Evolutionary conservation across 1,140 invertebrate genomes (phyloP), one percentile per base, ranked within the genome.

Genomic region (Anthonomus grandis): DNA sequence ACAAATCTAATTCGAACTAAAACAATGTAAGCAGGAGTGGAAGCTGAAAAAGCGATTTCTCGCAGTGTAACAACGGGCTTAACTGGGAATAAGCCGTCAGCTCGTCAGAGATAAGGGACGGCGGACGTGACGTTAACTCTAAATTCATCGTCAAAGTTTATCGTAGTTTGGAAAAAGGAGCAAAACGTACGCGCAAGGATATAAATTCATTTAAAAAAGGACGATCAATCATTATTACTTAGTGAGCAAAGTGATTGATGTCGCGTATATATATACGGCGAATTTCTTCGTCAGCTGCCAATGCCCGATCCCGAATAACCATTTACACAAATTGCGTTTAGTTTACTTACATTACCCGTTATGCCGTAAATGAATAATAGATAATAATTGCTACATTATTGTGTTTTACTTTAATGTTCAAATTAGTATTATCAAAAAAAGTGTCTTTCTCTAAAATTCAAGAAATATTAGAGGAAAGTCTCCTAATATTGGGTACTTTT

Each of bases 181-280:
- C 15, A 46, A 36, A 54, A 36, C 52, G 52, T 54, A 46, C 38
- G 46, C 18, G 41, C 27, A 36, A 39, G n/a, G 52, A 54, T 38
- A 13, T 54, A 46, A 54, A 54, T 54, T 54, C 52, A 54, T 54
- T 54, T 31, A 46, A 54, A 54, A 54, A 54, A 45, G 12, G 27
- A 45, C 31, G 42, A 54, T 54, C 52, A 46, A 54, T 54, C 52
- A 54, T 46, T 54, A 54, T 54, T 54, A 46, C 15, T 54, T 45
- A 31, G 25, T n/a, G 31, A 46, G 52, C 31, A 54, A 46, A 46
- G 52, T 54, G 52, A 54, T 54, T 54, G 52, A 54, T 54, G 52
- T 27, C 46, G 27, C 5, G 6, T 38, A 38, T 13, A 38, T n/a
- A n/a, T 31, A 31, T 8, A 31, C 27, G 27, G 6, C n/a, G 27